Percentiles rank a stretch among this genome's conserved stretches.
These are phyloP conservation scores for Strigops habroptila DNA, from an alignment of 2,113 vertebrate species.

Conservation along the genomic window DNA sequence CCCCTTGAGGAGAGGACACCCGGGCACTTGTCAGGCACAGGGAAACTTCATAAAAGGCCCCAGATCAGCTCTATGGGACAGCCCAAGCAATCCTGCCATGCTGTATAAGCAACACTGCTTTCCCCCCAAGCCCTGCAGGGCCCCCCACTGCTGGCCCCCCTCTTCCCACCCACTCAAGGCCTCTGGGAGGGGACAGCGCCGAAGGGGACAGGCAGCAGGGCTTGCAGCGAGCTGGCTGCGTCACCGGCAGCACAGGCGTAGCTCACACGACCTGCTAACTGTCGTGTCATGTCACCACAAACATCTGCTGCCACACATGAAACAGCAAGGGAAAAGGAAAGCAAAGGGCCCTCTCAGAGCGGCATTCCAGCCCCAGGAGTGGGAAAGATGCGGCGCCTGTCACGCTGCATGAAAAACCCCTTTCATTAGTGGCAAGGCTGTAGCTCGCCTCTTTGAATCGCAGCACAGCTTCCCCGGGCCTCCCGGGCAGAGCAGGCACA, in stretches of 20 bases:
- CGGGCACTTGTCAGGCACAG: accelerated
- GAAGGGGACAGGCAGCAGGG: not conserved
- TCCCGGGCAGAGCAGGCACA: not conserved
- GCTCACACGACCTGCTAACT: slow-evolving; percentile 32
- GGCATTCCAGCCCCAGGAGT: not conserved
- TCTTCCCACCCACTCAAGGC: accelerated
- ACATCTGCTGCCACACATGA: slow-evolving; percentile 5
- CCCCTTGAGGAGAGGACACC: not conserved
- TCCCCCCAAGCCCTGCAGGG: not conserved
- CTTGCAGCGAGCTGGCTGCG: not conserved
- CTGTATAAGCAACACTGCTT: not conserved
- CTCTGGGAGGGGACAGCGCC: not conserved
- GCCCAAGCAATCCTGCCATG: accelerated
- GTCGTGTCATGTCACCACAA: not conserved
- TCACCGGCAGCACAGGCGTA: not conserved
- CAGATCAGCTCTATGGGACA: not conserved
- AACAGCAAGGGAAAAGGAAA: not conserved
- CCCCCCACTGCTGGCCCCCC: not conserved
- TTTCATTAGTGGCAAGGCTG: not conserved
- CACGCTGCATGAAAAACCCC: slow-evolving; percentile 15
- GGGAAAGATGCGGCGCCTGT: not conserved
- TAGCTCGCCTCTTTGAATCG: not conserved
- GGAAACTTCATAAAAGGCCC: not conserved
- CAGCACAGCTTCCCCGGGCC: not conserved
- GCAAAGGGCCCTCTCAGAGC: not conserved